These are phyloP conservation scores for Conger conger DNA, from an alignment of 2,113 vertebrate genomes.

Conservation along the genomic window DNA sequence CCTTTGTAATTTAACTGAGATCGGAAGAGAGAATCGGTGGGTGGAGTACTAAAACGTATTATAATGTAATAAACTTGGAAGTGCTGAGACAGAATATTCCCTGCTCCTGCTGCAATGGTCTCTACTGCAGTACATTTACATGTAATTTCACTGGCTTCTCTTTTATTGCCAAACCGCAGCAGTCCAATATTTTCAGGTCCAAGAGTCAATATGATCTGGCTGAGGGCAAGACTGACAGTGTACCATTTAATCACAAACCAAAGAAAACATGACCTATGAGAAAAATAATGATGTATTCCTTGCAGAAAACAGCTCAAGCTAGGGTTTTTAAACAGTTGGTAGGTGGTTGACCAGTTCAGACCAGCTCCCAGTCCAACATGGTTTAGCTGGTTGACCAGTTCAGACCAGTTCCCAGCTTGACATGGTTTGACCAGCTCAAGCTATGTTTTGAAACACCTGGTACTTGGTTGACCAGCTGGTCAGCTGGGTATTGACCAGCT, in stretches of 20 bases:
- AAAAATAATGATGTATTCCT: not conserved
- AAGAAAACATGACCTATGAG: not conserved
- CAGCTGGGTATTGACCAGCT: too few species aligned
- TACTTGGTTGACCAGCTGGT: too few species aligned
- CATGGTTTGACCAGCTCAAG: too few species aligned
- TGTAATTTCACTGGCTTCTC: not conserved
- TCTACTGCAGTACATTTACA: not conserved
- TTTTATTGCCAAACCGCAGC: not conserved
- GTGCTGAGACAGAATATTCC: not conserved
- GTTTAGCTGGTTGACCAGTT: too few species aligned
- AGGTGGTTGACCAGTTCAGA: too few species aligned
- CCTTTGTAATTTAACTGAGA: not conserved
- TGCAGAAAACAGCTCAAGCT: too few species aligned
- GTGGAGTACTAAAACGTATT: not conserved
- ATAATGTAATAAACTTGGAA: not conserved
- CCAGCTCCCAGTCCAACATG: too few species aligned
- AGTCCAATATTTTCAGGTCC: not conserved
- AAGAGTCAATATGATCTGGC: not conserved
- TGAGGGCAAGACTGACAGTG: not conserved
- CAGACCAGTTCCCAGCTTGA: too few species aligned
- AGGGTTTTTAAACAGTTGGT: too few species aligned
- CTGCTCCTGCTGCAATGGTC: not conserved
- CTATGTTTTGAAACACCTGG: too few species aligned
- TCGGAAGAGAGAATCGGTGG: not conserved
- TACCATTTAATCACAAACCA: not conserved